Evolutionary conservation across 2,113 vertebrate genomes (phyloP).

Genomic region (Peucedramus taeniatus): DNA sequence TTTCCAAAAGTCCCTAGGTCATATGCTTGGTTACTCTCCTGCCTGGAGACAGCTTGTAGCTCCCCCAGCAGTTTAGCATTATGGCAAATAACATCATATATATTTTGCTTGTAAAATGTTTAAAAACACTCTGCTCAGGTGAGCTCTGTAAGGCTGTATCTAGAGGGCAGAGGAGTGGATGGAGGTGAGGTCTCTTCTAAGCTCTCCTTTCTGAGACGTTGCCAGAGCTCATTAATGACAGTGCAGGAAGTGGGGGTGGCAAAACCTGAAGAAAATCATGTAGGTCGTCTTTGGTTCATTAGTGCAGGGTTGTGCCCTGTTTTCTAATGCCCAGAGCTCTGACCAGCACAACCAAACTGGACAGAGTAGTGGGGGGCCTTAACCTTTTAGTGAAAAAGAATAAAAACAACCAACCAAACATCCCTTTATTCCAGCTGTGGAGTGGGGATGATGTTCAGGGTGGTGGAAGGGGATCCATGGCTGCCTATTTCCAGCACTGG

Average conservation of each 20-base stretch:
- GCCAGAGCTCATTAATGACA: background rate
- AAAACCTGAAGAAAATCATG: background rate
- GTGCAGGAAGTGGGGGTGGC: background rate
- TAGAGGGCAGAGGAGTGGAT: background rate
- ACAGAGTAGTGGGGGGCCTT: background rate
- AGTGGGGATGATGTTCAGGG: rapidly evolving
- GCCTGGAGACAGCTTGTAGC: background rate
- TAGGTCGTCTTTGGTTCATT: background rate
- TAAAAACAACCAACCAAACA: background rate
- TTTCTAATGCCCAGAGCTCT: background rate
- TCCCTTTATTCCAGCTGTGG: background rate
- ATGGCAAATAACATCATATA: background rate
- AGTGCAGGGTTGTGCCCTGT: background rate
- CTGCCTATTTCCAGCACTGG: background rate
- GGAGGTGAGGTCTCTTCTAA: background rate
- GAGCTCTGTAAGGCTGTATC: background rate
- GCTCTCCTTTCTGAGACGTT: background rate
- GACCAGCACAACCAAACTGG: background rate
- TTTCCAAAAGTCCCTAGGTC: background rate
- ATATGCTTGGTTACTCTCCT: background rate
- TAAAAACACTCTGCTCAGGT: background rate
- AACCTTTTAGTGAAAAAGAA: background rate
- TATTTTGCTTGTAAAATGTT: background rate
- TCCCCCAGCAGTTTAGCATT: background rate
- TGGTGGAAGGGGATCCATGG: background rate